A percentile compares a stretch with the other conserved stretches of the same genome.
phyloP scores from a whole-genome alignment of 2,113 vertebrate species.

The Mus spicilegus region DNA sequence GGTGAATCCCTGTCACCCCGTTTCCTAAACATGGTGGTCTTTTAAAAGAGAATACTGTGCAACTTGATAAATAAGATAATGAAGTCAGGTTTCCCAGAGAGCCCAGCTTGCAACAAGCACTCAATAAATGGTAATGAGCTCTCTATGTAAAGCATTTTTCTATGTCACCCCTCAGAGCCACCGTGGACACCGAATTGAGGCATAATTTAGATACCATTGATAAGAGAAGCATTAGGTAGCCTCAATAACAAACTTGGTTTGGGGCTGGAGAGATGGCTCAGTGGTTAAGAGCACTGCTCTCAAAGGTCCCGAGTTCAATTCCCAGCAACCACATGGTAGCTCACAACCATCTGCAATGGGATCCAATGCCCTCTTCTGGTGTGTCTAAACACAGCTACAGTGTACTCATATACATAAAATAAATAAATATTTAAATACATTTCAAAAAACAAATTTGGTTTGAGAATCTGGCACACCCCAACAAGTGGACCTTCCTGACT shows the following conservation, averaged over 20 bases:
- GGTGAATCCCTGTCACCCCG: background rate
- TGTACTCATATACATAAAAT: too few species aligned
- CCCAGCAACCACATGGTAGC: too few species aligned
- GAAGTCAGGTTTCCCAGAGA: background rate
- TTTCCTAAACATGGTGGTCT: background rate
- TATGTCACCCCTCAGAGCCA: background rate
- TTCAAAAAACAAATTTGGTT: background rate
- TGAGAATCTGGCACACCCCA: background rate
- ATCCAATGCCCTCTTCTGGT: too few species aligned
- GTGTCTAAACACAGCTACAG: too few species aligned
- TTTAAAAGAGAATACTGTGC: background rate
- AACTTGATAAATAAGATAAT: slow-evolving; percentile 25
- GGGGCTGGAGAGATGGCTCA: too few species aligned
- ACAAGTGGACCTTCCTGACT: background rate
- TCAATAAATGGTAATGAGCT: background rate
- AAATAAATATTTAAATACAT: too few species aligned
- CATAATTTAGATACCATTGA: background rate
- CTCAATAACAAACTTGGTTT: slow-evolving; percentile 11
- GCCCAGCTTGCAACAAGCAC: background rate
- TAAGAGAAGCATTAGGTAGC: background rate
- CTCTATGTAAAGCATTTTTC: background rate
- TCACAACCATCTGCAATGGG: too few species aligned
- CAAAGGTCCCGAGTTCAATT: too few species aligned
- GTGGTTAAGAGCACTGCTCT: too few species aligned
- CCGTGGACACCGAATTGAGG: background rate